A percentile compares a stretch with the other conserved stretches of the same genome.
Conservation (phyloP, 2,888 invertebrate species). For the Himalopsyche kuldschensis region DNA sequence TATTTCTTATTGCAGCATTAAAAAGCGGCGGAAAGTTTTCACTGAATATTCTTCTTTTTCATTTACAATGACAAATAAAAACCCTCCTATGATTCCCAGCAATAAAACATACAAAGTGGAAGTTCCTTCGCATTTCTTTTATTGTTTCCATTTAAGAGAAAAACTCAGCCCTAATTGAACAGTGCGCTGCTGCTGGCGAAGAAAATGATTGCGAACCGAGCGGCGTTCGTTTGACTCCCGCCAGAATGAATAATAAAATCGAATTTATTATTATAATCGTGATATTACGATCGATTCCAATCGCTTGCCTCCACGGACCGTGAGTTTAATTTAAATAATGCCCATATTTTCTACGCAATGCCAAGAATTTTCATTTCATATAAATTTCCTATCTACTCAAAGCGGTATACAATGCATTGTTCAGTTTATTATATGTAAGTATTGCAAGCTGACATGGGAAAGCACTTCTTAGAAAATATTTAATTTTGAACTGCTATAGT, state of each 20-base stretch:
- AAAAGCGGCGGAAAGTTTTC: no score
- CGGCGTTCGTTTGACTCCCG: slow-evolving; percentile 30
- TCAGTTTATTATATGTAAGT: neutral
- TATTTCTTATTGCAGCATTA: no score
- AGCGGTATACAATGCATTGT: neutral
- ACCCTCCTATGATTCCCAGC: neutral
- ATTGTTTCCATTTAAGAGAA: slow-evolving; percentile 12
- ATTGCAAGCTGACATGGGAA: neutral
- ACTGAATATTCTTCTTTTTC: no score
- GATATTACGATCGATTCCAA: slow-evolving; percentile 24
- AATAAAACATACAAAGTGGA: neutral
- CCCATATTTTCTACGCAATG: neutral
- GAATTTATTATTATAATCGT: slow-evolving; percentile 26
- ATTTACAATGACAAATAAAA: no score
- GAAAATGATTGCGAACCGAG: slow-evolving; percentile 27
- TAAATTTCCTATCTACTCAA: neutral
- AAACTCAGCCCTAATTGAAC: slow-evolving; percentile 32
- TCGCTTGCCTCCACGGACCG: neutral
- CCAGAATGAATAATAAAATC: slow-evolving; percentile 33
- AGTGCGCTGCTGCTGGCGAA: neutral
- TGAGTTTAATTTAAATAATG: neutral
- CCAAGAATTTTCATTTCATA: neutral
- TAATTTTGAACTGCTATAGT: no score
- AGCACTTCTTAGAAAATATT: neutral
- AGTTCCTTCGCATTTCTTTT: neutral